Evolutionary conservation across 2,888 invertebrate genomes (phyloP), one percentile per base, ranked within the genome.

Genomic region (Chymomyza amoena): DNA sequence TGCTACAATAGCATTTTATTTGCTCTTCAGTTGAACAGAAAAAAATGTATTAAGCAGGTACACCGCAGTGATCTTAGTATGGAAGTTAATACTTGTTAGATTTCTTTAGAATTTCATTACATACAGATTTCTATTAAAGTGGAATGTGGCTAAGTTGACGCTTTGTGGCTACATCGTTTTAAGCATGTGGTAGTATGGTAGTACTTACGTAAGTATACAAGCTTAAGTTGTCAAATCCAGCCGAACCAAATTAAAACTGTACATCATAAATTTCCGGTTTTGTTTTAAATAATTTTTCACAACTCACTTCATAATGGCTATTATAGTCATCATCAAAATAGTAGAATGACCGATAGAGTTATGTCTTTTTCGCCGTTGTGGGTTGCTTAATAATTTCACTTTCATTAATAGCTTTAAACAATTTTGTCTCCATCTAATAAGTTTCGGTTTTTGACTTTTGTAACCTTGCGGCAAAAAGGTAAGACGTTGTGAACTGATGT

Each of bases 331-430:
- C 25, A 63, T 63, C 32, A 32, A n/a, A 51, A 16, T 51, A 50
- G 20, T 36, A 61, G 50, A 6, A 28, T 32, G 32, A 32, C 32
- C 32, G 32, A 32, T 32, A 7, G 5, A 7, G 32, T 32, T 32
- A 32, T 32, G 32, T 32, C 32, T 32, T 32, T 32, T 32, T 32
- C 7, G 32, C 32, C 32, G 32, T 32, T 32, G 32, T 32, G 32
- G 32, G 32, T 7, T 7, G 32, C 32, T 32, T 61, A 16, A 71
- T 60, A 73, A 88, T 87, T 88, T 88, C 80, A 78, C 84, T 88
- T 86, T 84, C 86, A 75, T 78, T 75, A 81, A 75, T 74, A 73
- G 70, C 61, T 61, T 54, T 71, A 6, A 32, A 32, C 32, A 32
- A 7, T 32, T 51, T 52, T 36, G 68, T 36, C 66, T 36, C 39